phyloP scores from a whole-genome alignment of 2,888 invertebrate genomes.

The Eupithecia vulgata region DNA sequence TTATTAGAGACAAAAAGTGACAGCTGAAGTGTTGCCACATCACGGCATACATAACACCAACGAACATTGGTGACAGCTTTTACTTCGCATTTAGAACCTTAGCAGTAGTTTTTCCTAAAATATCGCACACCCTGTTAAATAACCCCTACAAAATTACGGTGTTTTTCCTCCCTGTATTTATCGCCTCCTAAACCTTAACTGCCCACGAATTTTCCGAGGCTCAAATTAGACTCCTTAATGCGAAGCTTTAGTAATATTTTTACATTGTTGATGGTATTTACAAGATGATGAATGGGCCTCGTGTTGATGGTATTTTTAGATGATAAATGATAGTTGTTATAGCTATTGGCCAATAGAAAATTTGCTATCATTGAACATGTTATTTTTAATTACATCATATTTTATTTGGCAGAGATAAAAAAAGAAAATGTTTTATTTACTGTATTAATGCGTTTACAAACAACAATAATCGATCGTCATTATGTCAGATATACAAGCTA shows the following conservation, averaged over 20 bases:
- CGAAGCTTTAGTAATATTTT: not conserved
- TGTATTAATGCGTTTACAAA: no score
- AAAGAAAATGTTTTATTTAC: no score
- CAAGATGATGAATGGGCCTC: constrained; percentile 4
- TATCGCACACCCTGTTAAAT: not conserved
- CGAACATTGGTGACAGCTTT: no score
- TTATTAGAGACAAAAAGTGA: no score
- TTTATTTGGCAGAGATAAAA: no score
- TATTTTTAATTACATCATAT: no score
- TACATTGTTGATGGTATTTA: constrained; percentile 4
- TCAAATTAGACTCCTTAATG: constrained; percentile 6
- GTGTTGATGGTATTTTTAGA: constrained; percentile 3
- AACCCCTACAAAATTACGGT: not conserved
- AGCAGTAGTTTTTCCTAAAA: not conserved
- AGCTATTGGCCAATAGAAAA: not conserved
- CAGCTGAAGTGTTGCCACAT: no score
- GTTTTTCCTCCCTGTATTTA: constrained; percentile 8
- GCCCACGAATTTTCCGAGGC: not conserved
- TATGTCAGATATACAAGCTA: no score
- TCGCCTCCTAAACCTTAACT: not conserved
- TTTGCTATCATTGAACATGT: not conserved
- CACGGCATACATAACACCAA: no score
- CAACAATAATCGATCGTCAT: no score
- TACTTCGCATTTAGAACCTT: not conserved
- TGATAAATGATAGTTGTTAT: not conserved